Evolutionary conservation across 1,140 invertebrate genomes (phyloP).

Genomic region (Adoxophyes honmai): DNA sequence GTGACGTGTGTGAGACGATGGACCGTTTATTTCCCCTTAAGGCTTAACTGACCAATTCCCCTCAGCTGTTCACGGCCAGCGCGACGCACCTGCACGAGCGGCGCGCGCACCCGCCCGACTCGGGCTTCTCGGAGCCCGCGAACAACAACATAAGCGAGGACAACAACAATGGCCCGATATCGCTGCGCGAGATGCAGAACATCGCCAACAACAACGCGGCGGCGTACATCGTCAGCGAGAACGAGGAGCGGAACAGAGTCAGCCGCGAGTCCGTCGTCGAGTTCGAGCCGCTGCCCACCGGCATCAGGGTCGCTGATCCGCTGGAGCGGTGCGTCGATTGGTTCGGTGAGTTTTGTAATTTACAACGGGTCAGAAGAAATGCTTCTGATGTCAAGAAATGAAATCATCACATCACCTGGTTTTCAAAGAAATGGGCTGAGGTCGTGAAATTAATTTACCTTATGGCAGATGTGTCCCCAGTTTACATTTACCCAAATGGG

Average conservation of each 20-base stretch:
- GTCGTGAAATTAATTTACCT: too few species aligned
- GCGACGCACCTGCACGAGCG: constrained; percentile 57
- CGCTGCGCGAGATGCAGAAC: constrained; percentile 75
- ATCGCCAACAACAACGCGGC: constrained; percentile 77
- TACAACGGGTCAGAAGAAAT: too few species aligned
- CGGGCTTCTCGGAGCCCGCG: constrained; percentile 62
- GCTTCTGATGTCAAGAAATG: too few species aligned
- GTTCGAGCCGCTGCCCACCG: constrained; percentile 59
- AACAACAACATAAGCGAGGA: constrained; percentile 71
- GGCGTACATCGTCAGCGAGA: constrained; percentile 70
- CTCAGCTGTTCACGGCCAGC: constrained; percentile 59
- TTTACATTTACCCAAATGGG: too few species aligned
- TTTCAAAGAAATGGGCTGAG: too few species aligned
- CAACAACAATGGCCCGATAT: constrained; percentile 77
- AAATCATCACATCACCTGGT: too few species aligned
- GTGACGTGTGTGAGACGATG: too few species aligned
- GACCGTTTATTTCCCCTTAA: too few species aligned
- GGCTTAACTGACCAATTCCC: neutral
- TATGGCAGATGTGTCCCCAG: too few species aligned
- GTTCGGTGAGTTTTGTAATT: constrained; percentile 49
- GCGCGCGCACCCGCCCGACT: constrained; percentile 54
- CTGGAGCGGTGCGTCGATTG: constrained; percentile 59
- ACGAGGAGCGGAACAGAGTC: constrained; percentile 60
- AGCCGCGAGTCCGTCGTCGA: constrained; percentile 64
- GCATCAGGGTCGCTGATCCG: constrained; percentile 49